A percentile compares a stretch with the other conserved stretches of the same genome.
phyloP scores from a whole-genome alignment of 1,140 invertebrate species.

The Metopolophium dirhodum region DNA sequence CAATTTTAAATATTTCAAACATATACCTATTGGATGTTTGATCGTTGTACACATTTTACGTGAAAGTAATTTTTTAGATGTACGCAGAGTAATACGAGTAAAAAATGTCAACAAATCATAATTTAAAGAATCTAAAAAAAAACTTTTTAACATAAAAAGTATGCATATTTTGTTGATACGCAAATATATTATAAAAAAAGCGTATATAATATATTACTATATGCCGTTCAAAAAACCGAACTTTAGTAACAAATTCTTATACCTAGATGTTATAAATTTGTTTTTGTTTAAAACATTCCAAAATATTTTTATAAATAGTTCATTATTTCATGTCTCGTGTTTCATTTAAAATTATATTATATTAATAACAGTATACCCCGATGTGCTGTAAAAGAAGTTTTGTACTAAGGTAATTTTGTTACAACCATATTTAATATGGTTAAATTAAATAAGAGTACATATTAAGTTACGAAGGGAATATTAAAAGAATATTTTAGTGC shows the following conservation, averaged over 20 bases:
- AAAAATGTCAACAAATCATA: background rate
- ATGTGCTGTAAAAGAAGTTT: background rate
- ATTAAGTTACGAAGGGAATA: background rate
- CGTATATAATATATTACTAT: background rate
- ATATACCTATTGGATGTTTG: background rate
- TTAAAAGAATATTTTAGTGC: constrained; percentile 8
- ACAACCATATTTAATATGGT: background rate
- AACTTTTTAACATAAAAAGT: background rate
- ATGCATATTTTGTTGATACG: background rate
- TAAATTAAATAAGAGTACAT: background rate
- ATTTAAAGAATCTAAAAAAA: background rate
- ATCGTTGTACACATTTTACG: background rate
- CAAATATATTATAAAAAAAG: background rate
- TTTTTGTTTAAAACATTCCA: background rate
- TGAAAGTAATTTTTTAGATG: background rate
- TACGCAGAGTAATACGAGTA: background rate
- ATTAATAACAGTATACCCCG: background rate
- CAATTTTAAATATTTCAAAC: background rate
- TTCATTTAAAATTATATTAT: background rate
- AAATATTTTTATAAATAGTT: background rate
- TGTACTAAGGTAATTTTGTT: background rate
- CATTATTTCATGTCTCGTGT: background rate
- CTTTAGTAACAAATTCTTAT: background rate
- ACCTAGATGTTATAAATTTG: background rate
- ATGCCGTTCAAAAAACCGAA: background rate